phyloP scores from a whole-genome alignment of 2,888 invertebrate genomes.

The Pantelozetes paolii region DNA sequence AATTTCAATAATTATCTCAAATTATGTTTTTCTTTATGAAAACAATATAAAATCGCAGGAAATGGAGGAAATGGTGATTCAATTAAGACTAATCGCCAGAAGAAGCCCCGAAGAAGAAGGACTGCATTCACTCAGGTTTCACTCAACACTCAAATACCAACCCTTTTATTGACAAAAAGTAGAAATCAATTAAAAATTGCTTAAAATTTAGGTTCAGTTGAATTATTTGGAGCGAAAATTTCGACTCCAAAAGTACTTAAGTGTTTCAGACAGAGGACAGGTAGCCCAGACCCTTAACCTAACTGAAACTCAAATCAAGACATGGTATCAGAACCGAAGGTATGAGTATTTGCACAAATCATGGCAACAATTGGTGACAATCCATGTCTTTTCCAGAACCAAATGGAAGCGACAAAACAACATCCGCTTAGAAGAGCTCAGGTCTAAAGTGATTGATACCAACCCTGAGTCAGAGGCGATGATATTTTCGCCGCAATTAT shows the following conservation, averaged over 20 bases:
- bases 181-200: background rate
- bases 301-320: conserved; percentile 91
- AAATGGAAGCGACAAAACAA: conserved; percentile 66
- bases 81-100: conserved; percentile 40
- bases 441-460: conserved; percentile 20
- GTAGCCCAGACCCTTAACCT: conserved; percentile 83
- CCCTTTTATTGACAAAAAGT: background rate
- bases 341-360: conserved; percentile 52
- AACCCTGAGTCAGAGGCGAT: background rate
- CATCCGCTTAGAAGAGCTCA: conserved; percentile 55
- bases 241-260: conserved; percentile 86
- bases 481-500: conserved; percentile 13
- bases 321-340: conserved; percentile 89
- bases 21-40: background rate
- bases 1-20: no score
- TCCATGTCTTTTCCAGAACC: conserved; percentile 51
- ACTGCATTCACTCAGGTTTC: conserved; percentile 81
- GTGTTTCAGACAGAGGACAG: conserved; percentile 86
- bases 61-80: background rate
- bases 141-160: background rate
- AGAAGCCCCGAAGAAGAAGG: conserved; percentile 51
- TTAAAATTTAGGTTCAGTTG: conserved; percentile 63
- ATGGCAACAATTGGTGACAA: background rate
- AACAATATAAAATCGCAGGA: background rate
- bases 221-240: conserved; percentile 88